A percentile compares a stretch with the other conserved stretches of the same genome.
Evolutionary conservation across 2,113 vertebrate species (phyloP).

Genomic region (Bombycilla garrulus): DNA sequence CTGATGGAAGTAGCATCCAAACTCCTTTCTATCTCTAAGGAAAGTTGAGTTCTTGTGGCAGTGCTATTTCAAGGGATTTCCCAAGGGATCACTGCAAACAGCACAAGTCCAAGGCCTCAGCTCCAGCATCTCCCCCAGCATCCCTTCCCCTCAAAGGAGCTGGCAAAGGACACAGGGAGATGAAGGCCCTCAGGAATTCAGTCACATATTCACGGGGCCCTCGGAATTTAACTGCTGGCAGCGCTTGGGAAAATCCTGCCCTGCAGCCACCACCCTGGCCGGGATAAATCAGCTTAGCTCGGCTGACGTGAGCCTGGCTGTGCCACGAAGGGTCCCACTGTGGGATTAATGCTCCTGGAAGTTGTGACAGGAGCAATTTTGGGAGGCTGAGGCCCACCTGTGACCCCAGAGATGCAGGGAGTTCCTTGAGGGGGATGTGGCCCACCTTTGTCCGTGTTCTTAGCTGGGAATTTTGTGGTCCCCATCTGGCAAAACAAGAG

Average conservation of each 20-base stretch:
- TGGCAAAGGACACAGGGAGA: neutral
- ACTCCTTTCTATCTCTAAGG: neutral
- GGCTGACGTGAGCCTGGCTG: neutral
- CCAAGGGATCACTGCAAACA: neutral
- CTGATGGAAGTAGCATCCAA: neutral
- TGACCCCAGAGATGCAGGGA: neutral
- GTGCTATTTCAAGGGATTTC: neutral
- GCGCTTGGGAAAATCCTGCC: slow-evolving; percentile 24
- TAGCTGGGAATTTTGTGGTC: neutral
- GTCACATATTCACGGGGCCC: neutral
- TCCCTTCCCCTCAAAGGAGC: neutral
- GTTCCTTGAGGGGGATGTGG: neutral
- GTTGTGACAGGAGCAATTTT: neutral
- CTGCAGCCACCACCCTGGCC: neutral
- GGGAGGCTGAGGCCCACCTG: neutral
- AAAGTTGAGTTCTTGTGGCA: neutral
- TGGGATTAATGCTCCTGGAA: neutral
- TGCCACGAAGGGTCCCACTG: neutral
- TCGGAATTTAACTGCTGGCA: neutral
- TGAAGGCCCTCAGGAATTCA: neutral
- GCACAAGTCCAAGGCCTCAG: neutral
- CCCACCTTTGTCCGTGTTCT: accelerated
- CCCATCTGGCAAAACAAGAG: neutral
- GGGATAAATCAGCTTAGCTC: neutral
- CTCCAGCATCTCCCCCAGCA: neutral